Evolutionary conservation across 1,140 invertebrate genomes (phyloP), one percentile per base, ranked within the genome.

Genomic region (Temnothorax nylanderi): DNA sequence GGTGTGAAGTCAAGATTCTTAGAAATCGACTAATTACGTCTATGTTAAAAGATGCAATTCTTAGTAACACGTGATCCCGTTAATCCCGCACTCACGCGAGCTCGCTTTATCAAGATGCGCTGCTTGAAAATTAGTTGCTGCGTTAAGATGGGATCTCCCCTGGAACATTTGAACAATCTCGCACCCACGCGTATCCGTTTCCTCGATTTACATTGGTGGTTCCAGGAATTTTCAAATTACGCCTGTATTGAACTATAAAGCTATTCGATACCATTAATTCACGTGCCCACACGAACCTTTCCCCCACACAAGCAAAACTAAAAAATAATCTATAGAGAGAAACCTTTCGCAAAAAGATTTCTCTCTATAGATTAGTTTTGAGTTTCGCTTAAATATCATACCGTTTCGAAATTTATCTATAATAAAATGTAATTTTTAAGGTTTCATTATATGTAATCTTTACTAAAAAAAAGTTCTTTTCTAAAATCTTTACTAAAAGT

Each of bases 61-160:
- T 87, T 85, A 71, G 85, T 64, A 87, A 71, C 88, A 69, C 54
- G 90, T 67, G 87, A 91, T 89, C 81, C 85, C 85, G 67, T 72
- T 72, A 82, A 74, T 74, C 41, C 56, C 41, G 76, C 47, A 21
- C 76, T 65, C 76, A 51, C 76, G 76, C 76, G 44, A 81, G 21
- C 34, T 51, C 34, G 37, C 18, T 82, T 82, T 72, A 47, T 74
- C 69, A 60, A 72, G 51, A 84, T 60, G 44, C 44, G 26, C 56
- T 60, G 56, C 18, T 21, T 74, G 41, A 44, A 75, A 84, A 84
- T 84, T 74, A 75, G 41, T 32, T 60, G 21, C n/a, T 49, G 56
- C n/a, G 54, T 75, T n/a, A 37, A 60, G 44, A 47, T 49, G 26
- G 4, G 13, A 75, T 75, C 41, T 62, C n/a, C 47, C 11, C n/a